Evolutionary conservation across 2,113 vertebrate genomes (phyloP).

Genomic region (Sorex fumeus): DNA sequence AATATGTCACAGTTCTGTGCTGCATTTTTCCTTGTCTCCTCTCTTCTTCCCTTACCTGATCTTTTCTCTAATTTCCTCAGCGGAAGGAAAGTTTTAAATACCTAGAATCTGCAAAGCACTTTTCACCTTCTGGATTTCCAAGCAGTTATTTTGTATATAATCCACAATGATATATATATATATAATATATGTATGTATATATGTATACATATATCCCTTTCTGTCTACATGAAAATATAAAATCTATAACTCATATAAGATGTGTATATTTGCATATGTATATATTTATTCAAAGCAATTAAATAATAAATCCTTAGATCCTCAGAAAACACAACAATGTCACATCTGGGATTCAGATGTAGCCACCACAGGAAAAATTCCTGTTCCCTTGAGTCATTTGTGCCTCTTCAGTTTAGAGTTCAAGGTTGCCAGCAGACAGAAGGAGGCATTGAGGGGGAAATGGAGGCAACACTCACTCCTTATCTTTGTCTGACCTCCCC

Average conservation of each 20-base stretch:
- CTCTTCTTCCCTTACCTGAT: neutral
- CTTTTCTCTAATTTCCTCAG: neutral
- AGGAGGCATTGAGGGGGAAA: neutral
- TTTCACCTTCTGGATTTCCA: slow-evolving; percentile 6
- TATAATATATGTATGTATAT: neutral
- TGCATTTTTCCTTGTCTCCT: neutral
- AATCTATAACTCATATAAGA: neutral
- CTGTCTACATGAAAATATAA: neutral
- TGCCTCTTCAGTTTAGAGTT: neutral
- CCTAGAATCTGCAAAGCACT: neutral
- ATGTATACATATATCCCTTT: neutral
- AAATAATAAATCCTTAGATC: neutral
- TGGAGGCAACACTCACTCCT: neutral
- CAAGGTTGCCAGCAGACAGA: slow-evolving; percentile 21
- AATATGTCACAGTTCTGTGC: neutral
- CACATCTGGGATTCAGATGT: slow-evolving; percentile 23
- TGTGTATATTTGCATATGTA: too few relatives aligned
- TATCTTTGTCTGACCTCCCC: neutral
- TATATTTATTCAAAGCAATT: neutral
- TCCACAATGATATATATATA: too few relatives aligned
- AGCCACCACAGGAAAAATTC: neutral
- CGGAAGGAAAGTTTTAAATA: neutral
- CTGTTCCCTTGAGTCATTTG: neutral
- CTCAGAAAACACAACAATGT: neutral
- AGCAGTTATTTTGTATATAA: neutral